Percentiles rank a stretch among this genome's conserved stretches.
Conservation (phyloP, 2,113 vertebrate genomes). For the Isurus oxyrinchus region DNA sequence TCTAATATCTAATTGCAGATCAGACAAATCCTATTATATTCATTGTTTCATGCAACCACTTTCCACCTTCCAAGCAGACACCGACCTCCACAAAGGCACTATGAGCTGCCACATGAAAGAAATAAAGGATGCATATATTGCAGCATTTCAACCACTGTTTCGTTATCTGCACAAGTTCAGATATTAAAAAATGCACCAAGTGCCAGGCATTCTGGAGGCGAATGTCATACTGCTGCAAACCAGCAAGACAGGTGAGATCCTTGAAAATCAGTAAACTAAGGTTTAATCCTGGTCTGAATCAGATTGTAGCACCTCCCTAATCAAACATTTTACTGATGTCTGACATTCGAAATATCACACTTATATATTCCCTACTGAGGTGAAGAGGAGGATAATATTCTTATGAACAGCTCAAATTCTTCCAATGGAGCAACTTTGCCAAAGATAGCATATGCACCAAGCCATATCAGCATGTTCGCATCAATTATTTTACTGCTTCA, state of each 20-base stretch:
- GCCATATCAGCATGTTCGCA: not conserved
- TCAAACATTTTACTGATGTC: not conserved
- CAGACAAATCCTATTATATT: not conserved
- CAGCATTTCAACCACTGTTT: not conserved
- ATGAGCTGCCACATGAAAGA: not conserved
- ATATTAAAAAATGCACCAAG: not conserved
- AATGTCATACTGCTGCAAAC: not conserved
- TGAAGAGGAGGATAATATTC: not conserved
- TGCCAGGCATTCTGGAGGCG: not conserved
- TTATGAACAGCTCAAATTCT: not conserved
- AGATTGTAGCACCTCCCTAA: no score
- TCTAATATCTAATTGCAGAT: not conserved
- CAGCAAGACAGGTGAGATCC: not conserved
- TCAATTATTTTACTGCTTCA: not conserved
- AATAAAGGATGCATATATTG: not conserved
- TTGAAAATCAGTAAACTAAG: not conserved
- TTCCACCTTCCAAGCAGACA: not conserved
- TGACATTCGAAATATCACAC: not conserved
- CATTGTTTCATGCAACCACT: not conserved
- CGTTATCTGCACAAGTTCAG: not conserved
- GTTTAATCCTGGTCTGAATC: not conserved
- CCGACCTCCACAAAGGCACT: not conserved
- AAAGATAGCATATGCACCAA: not conserved
- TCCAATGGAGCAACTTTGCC: not conserved
- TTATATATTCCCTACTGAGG: not conserved